Evolutionary conservation across 2,888 invertebrate genomes (phyloP).

Genomic region (Digitonthophagus gazella): DNA sequence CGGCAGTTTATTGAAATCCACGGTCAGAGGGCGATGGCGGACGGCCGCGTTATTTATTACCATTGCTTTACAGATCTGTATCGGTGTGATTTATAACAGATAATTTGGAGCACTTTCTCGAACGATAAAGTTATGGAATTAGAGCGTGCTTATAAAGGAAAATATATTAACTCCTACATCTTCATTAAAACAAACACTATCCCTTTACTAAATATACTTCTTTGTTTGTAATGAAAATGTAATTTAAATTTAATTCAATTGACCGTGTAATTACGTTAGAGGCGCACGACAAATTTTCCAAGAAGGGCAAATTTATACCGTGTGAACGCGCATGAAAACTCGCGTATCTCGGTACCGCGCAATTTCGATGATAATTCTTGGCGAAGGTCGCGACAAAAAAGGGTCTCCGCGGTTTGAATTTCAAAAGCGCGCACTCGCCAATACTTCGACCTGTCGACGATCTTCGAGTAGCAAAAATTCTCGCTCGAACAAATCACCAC

Average conservation of each 20-base stretch:
- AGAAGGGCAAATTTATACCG: not conserved
- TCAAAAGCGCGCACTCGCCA: not conserved
- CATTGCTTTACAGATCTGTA: not conserved
- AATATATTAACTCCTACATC: not conserved
- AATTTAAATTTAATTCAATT: not conserved
- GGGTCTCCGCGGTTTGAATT: slow-evolving; percentile 1
- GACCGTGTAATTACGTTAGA: no score
- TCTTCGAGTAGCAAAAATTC: not conserved
- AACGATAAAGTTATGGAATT: not conserved
- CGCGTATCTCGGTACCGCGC: not conserved
- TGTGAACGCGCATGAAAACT: not conserved
- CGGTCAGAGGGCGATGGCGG: not conserved
- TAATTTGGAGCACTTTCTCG: not conserved
- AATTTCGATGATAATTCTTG: slow-evolving; percentile 6
- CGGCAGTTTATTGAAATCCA: not conserved
- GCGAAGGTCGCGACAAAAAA: not conserved
- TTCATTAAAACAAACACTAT: no score
- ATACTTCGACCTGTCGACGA: not conserved
- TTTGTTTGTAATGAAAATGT: no score
- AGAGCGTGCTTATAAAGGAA: not conserved
- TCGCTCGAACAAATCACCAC: not conserved
- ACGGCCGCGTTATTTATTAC: not conserved
- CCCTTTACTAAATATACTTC: not conserved
- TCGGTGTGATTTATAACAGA: not conserved
- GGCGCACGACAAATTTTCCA: no score